Evolutionary conservation across 2,797 vertebrate species (phyloP), one percentile per base, ranked within the genome.

Genomic region (Gallirallus australis): DNA sequence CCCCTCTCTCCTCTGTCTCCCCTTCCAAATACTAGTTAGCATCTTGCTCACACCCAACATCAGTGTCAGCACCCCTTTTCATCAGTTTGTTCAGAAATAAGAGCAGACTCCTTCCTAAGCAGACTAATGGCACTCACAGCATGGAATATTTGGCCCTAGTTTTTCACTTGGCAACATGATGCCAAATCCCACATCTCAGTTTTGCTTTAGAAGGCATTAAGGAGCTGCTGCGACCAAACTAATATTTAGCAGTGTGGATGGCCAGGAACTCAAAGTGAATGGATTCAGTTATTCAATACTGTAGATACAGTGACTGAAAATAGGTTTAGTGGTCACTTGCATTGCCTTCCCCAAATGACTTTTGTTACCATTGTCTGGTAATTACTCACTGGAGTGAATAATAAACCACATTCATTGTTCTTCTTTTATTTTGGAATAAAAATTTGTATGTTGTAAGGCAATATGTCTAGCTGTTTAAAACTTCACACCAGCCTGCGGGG

Each of bases 181-280:
- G 35, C 33, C 60, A 30, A 56, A 31, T 59, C 39, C 66, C 30
- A 75, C 63, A 72, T 48, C 54, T 25, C 47, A 54, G 13, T 45
- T 95, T 94, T 90, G 35, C 70, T 93, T 93, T 84, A 48, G 83
- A 92, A 90, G 70, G 37, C 56, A 73, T 42, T 79, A 59, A 89
- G 73, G 21, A 88, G 18, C 15, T 84, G 11, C 68, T 92, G 66
- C 52, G 88, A 94, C 73, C 59, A 82, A 77, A 48, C 30, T 56
- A 84, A 56, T 8, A 16, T 86, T 90, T 72, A 86, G 30, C 47
- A 53, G 19, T 39, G 47, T 37, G 31, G 25, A 63, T 54, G 30
- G 48, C 39, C 64, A 89, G 59, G 35, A 76, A 89, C 86, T 76
- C 39, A 70, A 86, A 69, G 21, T 33, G 31, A 95, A 89, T 65